A percentile compares a stretch with the other conserved stretches of the same genome.
phyloP scores from a whole-genome alignment of 2,797 vertebrate species.

The Macropus fuliginosus region DNA sequence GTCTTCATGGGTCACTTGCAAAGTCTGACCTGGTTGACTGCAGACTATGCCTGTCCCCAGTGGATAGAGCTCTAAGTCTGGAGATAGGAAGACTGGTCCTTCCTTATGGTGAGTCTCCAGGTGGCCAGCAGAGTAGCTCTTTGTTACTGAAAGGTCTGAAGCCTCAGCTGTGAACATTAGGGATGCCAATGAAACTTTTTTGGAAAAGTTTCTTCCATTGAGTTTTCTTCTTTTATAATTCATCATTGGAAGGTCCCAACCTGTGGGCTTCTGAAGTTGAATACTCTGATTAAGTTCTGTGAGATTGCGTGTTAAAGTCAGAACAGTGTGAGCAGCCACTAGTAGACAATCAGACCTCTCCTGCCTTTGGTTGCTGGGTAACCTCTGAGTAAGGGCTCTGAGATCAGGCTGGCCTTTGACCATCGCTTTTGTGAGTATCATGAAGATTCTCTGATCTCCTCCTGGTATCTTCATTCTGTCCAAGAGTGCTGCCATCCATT shows the following conservation, averaged over 20 bases:
- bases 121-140: not conserved
- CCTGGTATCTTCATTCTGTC: slow-evolving; percentile 3
- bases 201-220: slow-evolving; percentile 22
- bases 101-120: not conserved
- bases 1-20: not conserved
- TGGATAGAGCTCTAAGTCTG: not conserved
- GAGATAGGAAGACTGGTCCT: not conserved
- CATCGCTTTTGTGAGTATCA: slow-evolving; percentile 33
- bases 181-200: not conserved
- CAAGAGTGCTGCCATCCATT: not conserved
- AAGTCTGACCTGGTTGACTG: not conserved
- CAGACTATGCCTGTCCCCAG: too few species aligned
- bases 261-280: not conserved
- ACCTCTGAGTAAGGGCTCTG: not conserved
- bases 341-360: not conserved
- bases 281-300: not conserved
- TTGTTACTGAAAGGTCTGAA: not conserved
- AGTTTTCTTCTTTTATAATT: slow-evolving; percentile 12
- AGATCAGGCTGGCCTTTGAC: slow-evolving; percentile 32
- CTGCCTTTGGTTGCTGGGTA: slow-evolving; percentile 1
- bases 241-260: not conserved
- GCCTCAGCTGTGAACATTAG: not conserved
- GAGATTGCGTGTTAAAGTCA: slow-evolving; percentile 44
- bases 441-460: not conserved
- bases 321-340: not conserved